Base-by-base conservation (phyloP, 2,113 vertebrate species). In the Apaloderma vittatum region DNA sequence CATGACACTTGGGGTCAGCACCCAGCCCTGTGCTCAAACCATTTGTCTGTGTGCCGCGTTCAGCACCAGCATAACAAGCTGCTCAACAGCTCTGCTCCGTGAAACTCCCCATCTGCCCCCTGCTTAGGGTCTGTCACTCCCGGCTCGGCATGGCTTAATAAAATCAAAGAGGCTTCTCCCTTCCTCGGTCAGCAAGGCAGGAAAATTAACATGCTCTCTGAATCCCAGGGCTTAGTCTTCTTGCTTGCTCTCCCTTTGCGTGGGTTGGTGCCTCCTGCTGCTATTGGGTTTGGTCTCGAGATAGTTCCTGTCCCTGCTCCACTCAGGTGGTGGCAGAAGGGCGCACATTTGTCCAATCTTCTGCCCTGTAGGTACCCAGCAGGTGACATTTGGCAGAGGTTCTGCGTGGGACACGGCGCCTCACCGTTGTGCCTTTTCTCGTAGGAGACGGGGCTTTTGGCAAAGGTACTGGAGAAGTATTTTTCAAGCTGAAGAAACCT, bases 381-480 rank as follows among this genome's bases (percentile, higher is more conserved):
- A 21, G 72, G 19, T 30, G 67, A 4, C 15, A 45, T 2, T 40
- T n/a, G 45, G 36, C 24, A 30, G 13, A 57, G 46, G 30, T 13
- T 48, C 48, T 6, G 2, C 15, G 5, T 5, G 6, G 27, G 36
- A 24, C 27, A 4, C 15, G 0, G 1, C 1, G 15, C 76, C 91
- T 95, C 55, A 95, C 55, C 0, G 0, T 12, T 63, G 34, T 94
- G 63, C 70, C 55, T 95, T 94, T 82, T 45, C 97, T 96, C 96
- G 59, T 86, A 99, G 99, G 98, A 98, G 82, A 94, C 95, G 8
- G 97, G 98, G 59, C 95, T 98, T 88, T 74, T 99, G 90, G 97
- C 97, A 88, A 99, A 98, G 97, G 97, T 99, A 94, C 97, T 99
- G 97, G 97, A 98, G 94, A 98, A 97, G 89, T 98, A 99, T 96